These are phyloP conservation scores for Folsomia candida DNA, from an alignment of 2,888 invertebrate genomes.

Conservation along the genomic window DNA sequence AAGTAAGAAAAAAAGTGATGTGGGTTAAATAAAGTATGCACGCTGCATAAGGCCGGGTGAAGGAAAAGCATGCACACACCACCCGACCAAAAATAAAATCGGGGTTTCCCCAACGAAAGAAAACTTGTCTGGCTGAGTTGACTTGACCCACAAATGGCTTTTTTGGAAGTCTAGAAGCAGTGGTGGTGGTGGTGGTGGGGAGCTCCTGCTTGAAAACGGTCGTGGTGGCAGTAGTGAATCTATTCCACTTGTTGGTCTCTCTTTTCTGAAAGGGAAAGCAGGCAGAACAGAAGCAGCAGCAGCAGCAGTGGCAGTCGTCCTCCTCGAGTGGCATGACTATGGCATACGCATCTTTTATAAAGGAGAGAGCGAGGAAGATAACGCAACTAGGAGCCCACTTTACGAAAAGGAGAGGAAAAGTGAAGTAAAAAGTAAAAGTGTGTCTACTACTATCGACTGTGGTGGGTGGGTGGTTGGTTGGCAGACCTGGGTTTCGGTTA, in stretches of 20 bases:
- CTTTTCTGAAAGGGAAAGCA: background rate
- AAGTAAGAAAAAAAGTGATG: too few relatives aligned
- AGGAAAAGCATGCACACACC: background rate
- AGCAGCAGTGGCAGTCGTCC: too few relatives aligned
- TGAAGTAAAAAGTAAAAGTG: background rate
- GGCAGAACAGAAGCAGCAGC: background rate
- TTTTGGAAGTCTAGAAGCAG: too few relatives aligned
- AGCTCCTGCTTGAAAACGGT: constrained; percentile 30
- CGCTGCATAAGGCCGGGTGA: too few relatives aligned
- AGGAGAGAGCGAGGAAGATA: background rate
- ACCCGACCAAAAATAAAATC: background rate
- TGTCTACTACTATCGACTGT: too few relatives aligned
- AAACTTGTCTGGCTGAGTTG: background rate
- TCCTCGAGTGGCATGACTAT: background rate
- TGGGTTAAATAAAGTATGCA: too few relatives aligned
- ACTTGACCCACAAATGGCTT: constrained; percentile 17
- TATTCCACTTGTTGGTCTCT: constrained; percentile 39
- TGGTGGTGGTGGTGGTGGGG: too few relatives aligned
- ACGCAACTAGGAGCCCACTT: background rate
- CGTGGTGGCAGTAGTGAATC: too few relatives aligned
- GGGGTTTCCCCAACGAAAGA: background rate
- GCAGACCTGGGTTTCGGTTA: too few relatives aligned
- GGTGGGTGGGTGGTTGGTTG: constrained; percentile 6
- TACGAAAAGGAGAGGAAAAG: too few relatives aligned
- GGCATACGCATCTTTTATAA: background rate